These are phyloP conservation scores for Macropodus opercularis DNA, from an alignment of 2,797 vertebrate genomes.

Conservation along the genomic window DNA sequence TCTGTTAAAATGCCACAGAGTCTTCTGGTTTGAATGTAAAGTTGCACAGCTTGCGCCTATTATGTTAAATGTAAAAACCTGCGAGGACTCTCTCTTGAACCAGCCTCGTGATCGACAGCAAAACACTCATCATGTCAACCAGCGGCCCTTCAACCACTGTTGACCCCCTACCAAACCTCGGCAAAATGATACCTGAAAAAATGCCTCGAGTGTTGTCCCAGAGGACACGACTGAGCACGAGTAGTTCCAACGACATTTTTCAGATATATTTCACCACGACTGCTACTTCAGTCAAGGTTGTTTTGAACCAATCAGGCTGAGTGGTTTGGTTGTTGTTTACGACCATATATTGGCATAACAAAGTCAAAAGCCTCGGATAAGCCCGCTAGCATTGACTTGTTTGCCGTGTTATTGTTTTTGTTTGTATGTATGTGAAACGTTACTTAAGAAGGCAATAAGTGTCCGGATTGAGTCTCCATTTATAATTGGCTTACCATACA, in stretches of 20 bases:
- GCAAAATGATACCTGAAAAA: slow-evolving; percentile 57
- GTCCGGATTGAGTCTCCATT: slow-evolving; percentile 83
- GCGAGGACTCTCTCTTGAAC: slow-evolving; percentile 69
- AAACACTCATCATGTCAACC: slow-evolving; percentile 60
- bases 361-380: slow-evolving; percentile 50
- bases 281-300: slow-evolving; percentile 71
- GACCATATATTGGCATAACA: slow-evolving; percentile 64
- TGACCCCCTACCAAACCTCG: slow-evolving; percentile 59
- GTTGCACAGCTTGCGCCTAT: slow-evolving; percentile 97
- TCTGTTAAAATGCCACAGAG: slow-evolving; percentile 99
- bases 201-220: slow-evolving; percentile 37
- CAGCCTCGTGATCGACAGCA: slow-evolving; percentile 66
- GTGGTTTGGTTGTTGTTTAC: slow-evolving; percentile 61
- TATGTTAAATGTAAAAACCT: slow-evolving; percentile 81
- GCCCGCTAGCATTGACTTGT: slow-evolving; percentile 47
- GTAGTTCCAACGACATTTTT: slow-evolving; percentile 33
- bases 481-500: slow-evolving; percentile 87
- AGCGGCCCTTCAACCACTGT: slow-evolving; percentile 58
- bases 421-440: slow-evolving; percentile 66
- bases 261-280: slow-evolving; percentile 52
- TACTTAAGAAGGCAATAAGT: slow-evolving; percentile 81
- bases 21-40: slow-evolving; percentile 98
- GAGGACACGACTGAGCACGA: slow-evolving; percentile 12
- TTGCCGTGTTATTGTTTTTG: slow-evolving; percentile 60
- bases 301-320: slow-evolving; percentile 74